A percentile compares a stretch with the other conserved stretches of the same genome.
Evolutionary conservation across 2,888 invertebrate genomes (phyloP).

Genomic region (Epinotia demarniana): DNA sequence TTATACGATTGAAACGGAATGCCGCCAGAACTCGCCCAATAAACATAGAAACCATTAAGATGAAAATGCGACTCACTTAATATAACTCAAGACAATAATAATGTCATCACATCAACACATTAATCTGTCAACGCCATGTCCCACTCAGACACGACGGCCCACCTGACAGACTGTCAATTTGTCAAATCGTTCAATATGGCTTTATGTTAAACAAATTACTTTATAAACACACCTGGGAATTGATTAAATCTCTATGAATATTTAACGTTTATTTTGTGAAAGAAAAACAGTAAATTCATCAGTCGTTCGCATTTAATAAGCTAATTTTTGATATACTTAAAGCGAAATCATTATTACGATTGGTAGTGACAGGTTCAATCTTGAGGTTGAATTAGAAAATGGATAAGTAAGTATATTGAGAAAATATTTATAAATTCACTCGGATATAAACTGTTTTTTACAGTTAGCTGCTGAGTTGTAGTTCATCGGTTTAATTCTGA

Average conservation of each 20-base stretch:
- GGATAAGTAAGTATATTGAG: conserved; percentile 7
- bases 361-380: conserved; percentile 15
- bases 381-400: conserved; percentile 1
- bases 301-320: conserved; percentile 10
- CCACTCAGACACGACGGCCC: conserved; percentile 12
- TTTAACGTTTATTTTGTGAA: conserved; percentile 8
- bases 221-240: conserved; percentile 25
- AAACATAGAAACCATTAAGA: conserved; percentile 2
- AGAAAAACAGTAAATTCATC: conserved; percentile 4
- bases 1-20: conserved; percentile 1
- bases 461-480: too few species aligned
- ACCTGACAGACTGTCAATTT: conserved; percentile 31
- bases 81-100: conserved; percentile 34
- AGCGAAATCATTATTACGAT: conserved; percentile 10
- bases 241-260: conserved; percentile 34
- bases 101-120: conserved; percentile 16
- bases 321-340: conserved; percentile 17
- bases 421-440: neutral
- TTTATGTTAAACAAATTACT: conserved; percentile 41
- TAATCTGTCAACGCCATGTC: conserved; percentile 29
- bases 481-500: too few species aligned
- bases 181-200: conserved; percentile 20
- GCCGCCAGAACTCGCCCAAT: neutral
- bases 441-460: too few species aligned
- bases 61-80: conserved; percentile 18